Conservation (phyloP, 2,888 invertebrate genomes). For the Amorpha juglandis region DNA sequence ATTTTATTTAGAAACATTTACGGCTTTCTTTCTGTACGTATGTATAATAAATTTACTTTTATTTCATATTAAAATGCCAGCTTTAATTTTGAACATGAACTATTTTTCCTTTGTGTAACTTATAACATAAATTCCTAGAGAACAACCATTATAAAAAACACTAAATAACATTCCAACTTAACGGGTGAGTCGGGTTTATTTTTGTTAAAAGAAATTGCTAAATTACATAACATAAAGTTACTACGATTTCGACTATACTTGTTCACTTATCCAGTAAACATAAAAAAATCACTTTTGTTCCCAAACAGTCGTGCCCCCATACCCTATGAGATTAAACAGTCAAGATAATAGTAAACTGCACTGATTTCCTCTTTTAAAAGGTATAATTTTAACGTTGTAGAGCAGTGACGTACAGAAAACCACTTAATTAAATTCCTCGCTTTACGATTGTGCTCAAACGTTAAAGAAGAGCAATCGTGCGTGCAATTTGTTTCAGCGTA, state of each 20-base stretch:
- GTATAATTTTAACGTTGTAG: constrained; percentile 2
- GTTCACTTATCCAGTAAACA: constrained; percentile 5
- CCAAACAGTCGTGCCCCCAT: constrained; percentile 10
- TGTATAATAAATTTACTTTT: too few relatives aligned
- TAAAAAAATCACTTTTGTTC: constrained; percentile 16
- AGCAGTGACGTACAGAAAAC: constrained; percentile 13
- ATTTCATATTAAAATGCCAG: too few relatives aligned
- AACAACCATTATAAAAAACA: too few relatives aligned
- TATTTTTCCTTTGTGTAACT: too few relatives aligned
- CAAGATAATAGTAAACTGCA: constrained; percentile 21
- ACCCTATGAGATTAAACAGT: constrained; percentile 19
- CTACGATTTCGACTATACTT: neutral
- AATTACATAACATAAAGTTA: too few relatives aligned
- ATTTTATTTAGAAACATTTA: too few relatives aligned
- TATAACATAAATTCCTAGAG: too few relatives aligned
- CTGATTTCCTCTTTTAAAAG: constrained; percentile 3
- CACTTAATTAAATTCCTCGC: constrained; percentile 13
- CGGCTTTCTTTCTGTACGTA: too few relatives aligned
- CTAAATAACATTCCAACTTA: too few relatives aligned
- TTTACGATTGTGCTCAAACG: neutral
- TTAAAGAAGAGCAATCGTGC: constrained; percentile 3
- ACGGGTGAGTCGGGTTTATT: too few relatives aligned
- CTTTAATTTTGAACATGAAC: too few relatives aligned
- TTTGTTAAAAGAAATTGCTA: too few relatives aligned
- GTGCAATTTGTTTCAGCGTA: constrained; percentile 17